phyloP scores from a whole-genome alignment of 2,888 invertebrate genomes.

The Trachelus stipa region DNA sequence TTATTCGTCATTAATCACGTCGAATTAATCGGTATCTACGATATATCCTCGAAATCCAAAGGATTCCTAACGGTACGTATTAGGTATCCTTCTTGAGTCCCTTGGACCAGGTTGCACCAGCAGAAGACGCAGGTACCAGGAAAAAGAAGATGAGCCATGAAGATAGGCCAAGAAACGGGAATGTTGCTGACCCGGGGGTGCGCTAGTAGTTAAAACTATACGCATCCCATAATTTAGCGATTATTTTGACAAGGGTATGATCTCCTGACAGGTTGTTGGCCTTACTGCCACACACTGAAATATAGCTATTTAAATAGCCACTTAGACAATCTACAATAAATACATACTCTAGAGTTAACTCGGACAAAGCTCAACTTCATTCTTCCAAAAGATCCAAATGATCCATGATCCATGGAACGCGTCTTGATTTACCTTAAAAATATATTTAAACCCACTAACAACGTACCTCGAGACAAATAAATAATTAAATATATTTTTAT shows the following conservation, averaged over 20 bases:
- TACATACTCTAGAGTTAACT: background rate
- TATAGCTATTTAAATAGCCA: constrained; percentile 59
- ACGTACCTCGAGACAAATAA: background rate
- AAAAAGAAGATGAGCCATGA: constrained; percentile 12
- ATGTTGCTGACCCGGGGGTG: constrained; percentile 15
- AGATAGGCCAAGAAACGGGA: constrained; percentile 7
- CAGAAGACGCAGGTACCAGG: constrained; percentile 1
- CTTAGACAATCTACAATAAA: constrained; percentile 37
- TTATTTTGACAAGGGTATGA: constrained; percentile 66
- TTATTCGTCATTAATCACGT: background rate
- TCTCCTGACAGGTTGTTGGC: constrained; percentile 59
- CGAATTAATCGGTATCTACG: background rate
- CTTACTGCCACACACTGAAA: constrained; percentile 54
- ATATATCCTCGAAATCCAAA: background rate
- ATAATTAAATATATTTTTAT: background rate
- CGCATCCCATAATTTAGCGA: constrained; percentile 63
- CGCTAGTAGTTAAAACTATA: constrained; percentile 51
- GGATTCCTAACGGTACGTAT: background rate
- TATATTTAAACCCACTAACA: background rate
- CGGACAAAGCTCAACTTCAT: background rate
- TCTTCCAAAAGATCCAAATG: background rate
- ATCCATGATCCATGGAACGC: background rate
- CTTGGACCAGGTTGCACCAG: background rate
- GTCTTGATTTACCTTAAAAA: background rate
- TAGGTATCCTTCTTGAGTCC: background rate